These are phyloP conservation scores for Torymus texanus DNA, from an alignment of 2,888 invertebrate genomes.

Conservation along the genomic window DNA sequence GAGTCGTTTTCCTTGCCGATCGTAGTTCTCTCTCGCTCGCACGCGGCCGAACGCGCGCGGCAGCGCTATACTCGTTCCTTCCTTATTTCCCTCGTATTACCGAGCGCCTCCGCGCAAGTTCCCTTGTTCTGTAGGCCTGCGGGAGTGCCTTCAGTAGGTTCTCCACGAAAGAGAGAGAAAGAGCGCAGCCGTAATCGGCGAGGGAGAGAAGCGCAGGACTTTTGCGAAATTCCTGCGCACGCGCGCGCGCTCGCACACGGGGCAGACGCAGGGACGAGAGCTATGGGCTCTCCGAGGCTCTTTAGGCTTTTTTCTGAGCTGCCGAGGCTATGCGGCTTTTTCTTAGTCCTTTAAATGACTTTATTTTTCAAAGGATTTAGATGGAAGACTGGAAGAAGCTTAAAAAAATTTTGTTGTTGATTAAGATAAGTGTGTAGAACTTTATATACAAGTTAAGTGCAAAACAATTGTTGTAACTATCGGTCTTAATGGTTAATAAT, in stretches of 20 bases:
- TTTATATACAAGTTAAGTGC: too few relatives aligned
- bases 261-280: background rate
- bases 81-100: slow-evolving; percentile 42
- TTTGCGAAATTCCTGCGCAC: slow-evolving; percentile 25
- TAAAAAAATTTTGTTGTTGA: too few relatives aligned
- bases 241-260: too few relatives aligned
- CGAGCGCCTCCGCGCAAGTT: slow-evolving; percentile 2
- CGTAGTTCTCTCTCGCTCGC: background rate
- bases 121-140: background rate
- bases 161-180: background rate
- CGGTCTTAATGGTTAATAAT: too few relatives aligned
- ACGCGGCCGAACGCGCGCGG: too few relatives aligned
- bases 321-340: too few relatives aligned
- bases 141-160: background rate
- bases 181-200: slow-evolving; percentile 3
- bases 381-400: too few relatives aligned
- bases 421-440: too few relatives aligned
- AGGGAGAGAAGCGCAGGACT: background rate
- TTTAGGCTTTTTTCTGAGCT: too few relatives aligned
- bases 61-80: slow-evolving; percentile 22
- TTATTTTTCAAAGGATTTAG: too few relatives aligned
- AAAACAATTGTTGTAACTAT: too few relatives aligned
- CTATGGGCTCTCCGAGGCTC: background rate
- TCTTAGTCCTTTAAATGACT: too few relatives aligned
- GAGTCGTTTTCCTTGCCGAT: slow-evolving; percentile 10